Conservation (phyloP, 2,113 vertebrate species). For the Pygoscelis adeliae region DNA sequence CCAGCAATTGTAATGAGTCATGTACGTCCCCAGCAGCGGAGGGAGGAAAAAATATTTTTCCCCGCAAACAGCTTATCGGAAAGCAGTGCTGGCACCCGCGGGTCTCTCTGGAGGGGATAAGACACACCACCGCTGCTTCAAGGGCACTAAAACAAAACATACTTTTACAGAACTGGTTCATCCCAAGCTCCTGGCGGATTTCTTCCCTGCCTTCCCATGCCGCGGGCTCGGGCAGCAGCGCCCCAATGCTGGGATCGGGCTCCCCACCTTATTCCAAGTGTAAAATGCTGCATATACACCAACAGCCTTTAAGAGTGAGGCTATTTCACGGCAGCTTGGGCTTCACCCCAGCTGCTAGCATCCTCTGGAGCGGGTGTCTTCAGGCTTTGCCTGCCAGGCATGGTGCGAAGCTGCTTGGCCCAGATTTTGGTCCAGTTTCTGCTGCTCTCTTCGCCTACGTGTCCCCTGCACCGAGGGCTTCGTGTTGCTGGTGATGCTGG, state of each 20-base stretch:
- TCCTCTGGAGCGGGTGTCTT: neutral
- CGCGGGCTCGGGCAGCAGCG: fast-evolving
- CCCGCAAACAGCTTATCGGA: neutral
- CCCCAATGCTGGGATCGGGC: neutral
- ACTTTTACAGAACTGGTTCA: neutral
- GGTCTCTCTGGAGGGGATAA: neutral
- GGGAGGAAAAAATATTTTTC: neutral
- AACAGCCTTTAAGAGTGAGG: fast-evolving
- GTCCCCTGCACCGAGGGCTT: neutral
- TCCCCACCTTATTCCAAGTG: neutral
- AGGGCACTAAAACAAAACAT: neutral
- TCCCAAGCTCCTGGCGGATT: neutral
- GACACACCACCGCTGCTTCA: neutral
- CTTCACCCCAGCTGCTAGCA: neutral
- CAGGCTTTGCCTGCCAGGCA: neutral
- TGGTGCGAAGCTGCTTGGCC: neutral
- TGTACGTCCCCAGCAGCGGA: neutral
- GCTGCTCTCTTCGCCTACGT: neutral
- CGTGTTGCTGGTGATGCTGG: fast-evolving
- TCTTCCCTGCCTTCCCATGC: neutral
- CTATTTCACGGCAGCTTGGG: neutral
- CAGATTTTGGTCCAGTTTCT: neutral
- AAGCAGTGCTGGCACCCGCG: neutral
- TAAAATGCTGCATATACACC: fast-evolving
- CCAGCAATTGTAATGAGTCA: neutral